Conservation (phyloP, 2,888 invertebrate species). For the Pyrrhia umbra region DNA sequence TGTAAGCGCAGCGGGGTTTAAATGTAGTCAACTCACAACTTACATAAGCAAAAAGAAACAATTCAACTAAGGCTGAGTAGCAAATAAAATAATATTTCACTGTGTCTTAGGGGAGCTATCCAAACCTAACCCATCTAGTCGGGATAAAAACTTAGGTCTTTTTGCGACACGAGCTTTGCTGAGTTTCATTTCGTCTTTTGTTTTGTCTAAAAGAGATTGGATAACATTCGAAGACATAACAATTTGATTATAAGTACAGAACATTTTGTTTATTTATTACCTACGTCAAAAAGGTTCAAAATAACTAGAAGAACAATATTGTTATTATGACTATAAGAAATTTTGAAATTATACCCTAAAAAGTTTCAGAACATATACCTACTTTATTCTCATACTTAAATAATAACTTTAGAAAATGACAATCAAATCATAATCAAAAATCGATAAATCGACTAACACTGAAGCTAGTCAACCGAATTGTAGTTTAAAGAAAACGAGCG, state of each 20-base stretch:
- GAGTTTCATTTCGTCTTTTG: conserved; percentile 27
- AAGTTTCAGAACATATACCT: too few species aligned
- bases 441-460: background rate
- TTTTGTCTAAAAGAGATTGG: conserved; percentile 21
- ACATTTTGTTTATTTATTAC: background rate
- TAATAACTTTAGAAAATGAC: too few species aligned
- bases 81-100: conserved; percentile 45
- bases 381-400: background rate
- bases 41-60: background rate
- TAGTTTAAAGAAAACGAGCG: background rate
- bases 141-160: conserved; percentile 38
- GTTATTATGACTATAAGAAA: too few species aligned
- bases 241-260: background rate
- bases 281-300: too few species aligned
- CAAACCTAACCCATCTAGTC: conserved; percentile 45
- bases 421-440: background rate
- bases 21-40: background rate
- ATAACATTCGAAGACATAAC: conserved; percentile 6
- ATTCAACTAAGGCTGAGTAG: background rate
- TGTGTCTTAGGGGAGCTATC: conserved; percentile 44
- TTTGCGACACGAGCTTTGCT: conserved; percentile 27
- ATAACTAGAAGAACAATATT: too few species aligned
- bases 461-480: background rate
- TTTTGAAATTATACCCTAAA: too few species aligned
- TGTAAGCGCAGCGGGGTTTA: background rate